phyloP scores from a whole-genome alignment of 2,888 invertebrate species.

The Zeuzera pyrina region DNA sequence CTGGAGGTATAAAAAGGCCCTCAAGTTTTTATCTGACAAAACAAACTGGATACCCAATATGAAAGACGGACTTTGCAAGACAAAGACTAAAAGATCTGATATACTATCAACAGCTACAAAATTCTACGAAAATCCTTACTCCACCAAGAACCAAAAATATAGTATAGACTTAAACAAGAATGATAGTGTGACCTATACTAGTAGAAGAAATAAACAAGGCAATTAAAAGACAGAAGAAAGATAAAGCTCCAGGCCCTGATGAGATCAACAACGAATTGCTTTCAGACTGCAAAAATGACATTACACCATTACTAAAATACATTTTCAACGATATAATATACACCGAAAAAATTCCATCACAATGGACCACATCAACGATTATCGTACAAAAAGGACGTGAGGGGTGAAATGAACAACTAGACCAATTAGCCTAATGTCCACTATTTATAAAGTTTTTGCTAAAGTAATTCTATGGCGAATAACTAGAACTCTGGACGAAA shows the following conservation, averaged over 20 bases:
- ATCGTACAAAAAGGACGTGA: conserved; percentile 8
- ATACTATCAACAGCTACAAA: no score
- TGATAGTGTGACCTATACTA: no score
- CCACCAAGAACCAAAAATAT: no score
- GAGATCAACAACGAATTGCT: not conserved
- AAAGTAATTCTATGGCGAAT: conserved; percentile 9
- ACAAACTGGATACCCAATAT: no score
- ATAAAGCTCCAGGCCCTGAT: conserved; percentile 7
- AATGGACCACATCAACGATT: conserved; percentile 9
- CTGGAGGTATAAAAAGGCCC: no score
- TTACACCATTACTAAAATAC: no score
- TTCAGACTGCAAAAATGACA: not conserved
- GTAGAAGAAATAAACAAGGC: conserved; percentile 4
- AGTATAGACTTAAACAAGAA: no score
- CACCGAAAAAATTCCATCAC: conserved; percentile 4
- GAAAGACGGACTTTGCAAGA: no score
- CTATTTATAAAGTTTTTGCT: conserved; percentile 6
- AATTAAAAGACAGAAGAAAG: conserved; percentile 7
- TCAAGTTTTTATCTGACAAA: no score
- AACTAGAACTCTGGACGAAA: no score
- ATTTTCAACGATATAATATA: conserved; percentile 9
- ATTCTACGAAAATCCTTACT: not conserved
- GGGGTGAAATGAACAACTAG: conserved; percentile 6
- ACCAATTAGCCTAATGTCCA: conserved; percentile 6
- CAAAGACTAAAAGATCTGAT: no score